Evolutionary conservation across 2,113 vertebrate species (phyloP).

Genomic region (Cochlearius cochlearius): DNA sequence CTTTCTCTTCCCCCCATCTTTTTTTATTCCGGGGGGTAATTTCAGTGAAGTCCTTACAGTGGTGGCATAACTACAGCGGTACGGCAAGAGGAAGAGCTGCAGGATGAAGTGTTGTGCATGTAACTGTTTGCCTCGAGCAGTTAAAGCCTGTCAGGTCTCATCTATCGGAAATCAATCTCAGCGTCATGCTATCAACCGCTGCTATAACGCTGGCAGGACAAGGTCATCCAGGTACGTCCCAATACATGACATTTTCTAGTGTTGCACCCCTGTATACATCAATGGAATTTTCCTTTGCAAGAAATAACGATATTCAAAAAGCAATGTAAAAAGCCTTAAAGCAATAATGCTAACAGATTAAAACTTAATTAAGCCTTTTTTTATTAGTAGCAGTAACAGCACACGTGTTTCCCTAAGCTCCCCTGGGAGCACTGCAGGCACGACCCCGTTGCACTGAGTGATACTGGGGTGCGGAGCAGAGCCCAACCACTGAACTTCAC

Average conservation of each 20-base stretch:
- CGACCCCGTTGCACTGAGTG: neutral
- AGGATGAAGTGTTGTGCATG: neutral
- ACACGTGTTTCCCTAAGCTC: accelerated
- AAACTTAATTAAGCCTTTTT: neutral
- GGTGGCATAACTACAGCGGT: neutral
- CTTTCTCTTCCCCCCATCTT: accelerated
- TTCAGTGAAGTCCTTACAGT: neutral
- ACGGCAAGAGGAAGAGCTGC: neutral
- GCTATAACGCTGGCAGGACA: accelerated
- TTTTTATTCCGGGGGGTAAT: neutral
- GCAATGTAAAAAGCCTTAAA: neutral
- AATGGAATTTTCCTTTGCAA: neutral
- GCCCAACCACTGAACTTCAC: neutral
- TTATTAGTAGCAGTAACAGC: neutral
- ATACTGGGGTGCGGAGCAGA: accelerated
- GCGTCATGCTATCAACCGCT: accelerated
- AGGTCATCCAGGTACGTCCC: neutral
- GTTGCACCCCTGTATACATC: neutral
- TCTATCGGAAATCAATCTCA: neutral
- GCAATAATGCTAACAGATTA: neutral
- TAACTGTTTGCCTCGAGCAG: neutral
- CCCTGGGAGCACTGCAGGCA: neutral
- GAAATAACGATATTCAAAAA: neutral
- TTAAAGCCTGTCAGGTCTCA: neutral
- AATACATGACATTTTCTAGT: neutral